Evolutionary conservation across 2,888 invertebrate species (phyloP), one percentile per base, ranked within the genome.

Genomic region (Calephelis perditalis): DNA sequence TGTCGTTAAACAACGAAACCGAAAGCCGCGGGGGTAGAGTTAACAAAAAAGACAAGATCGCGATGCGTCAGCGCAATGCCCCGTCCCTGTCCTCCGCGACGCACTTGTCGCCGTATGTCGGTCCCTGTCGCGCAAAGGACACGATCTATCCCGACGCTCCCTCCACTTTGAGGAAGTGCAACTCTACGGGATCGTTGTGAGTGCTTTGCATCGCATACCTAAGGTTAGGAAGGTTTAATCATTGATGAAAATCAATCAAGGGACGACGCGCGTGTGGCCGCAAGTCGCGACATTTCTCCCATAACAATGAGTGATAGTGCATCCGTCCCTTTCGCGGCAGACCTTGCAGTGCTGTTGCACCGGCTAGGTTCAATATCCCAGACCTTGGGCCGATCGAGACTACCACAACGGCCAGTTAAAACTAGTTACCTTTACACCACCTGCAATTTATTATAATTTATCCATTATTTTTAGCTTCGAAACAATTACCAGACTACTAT

Each of bases 351-450:
- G 83, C 82, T 81, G 81, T 84, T 82, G 86, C 82, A 77, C 84
- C 82, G 82, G 81, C 73, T 82, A 87, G 82, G 89, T 89, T 90
- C 89, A 89, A 89, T 84, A 89, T 87, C 86, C 89, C 89, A 88
- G 87, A 84, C 88, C 88, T 87, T 88, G 87, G 82, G 70, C 79
- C 85, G 86, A 79, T 77, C 84, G 84, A 81, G 81, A 79, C 78
- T 76, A 78, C 79, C 67, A 67, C 77, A 65, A 74, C 74, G 78
- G 73, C 74, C 82, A 78, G 78, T 79, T 77, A 67, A 80, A 88
- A 86, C 87, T 86, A 86, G 86, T 88, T 81, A 78, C 80, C 78
- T 71, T 74, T 75, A 76, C 76, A 79, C 79, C 79, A 84, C 82
- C 83, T 81, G 83, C 81, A 74, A 77, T 79, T 73, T 77, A 77